Conservation (phyloP, 2,113 vertebrate genomes). For the Eptesicus fuscus region DNA sequence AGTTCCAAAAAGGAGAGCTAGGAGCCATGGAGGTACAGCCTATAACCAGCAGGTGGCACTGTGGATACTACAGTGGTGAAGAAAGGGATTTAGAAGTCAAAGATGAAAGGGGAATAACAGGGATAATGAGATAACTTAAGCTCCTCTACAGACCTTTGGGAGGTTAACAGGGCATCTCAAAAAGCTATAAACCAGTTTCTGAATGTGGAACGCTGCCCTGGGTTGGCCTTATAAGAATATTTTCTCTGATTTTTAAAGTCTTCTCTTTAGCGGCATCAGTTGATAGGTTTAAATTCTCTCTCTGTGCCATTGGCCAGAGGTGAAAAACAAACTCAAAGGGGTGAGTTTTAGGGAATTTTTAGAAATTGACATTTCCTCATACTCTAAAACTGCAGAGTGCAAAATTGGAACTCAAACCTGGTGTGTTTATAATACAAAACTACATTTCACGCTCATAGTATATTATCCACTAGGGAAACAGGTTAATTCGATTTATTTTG, state of each 20-base stretch:
- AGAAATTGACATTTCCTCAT: background rate
- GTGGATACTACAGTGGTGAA: constrained; percentile 75
- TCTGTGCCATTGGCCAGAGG: background rate
- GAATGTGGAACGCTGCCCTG: background rate
- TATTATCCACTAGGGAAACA: background rate
- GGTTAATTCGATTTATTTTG: constrained; percentile 14
- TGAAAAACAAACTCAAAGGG: constrained; percentile 11
- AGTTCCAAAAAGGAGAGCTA: background rate
- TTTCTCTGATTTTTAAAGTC: constrained; percentile 17
- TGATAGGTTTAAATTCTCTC: background rate
- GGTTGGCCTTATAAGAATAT: background rate
- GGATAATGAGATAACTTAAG: background rate
- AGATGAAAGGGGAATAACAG: constrained; percentile 13
- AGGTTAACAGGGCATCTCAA: constrained; percentile 15
- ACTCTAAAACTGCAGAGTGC: background rate
- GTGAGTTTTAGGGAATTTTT: background rate
- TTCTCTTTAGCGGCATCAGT: background rate
- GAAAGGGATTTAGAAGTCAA: background rate
- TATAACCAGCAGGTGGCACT: constrained; percentile 82
- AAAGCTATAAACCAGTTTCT: background rate
- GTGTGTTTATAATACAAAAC: background rate
- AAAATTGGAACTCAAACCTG: background rate
- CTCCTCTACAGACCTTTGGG: background rate
- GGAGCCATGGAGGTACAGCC: constrained; percentile 53
- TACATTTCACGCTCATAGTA: background rate